Conservation (phyloP, 2,888 invertebrate species). For the Cryptophagus acutangulus region DNA sequence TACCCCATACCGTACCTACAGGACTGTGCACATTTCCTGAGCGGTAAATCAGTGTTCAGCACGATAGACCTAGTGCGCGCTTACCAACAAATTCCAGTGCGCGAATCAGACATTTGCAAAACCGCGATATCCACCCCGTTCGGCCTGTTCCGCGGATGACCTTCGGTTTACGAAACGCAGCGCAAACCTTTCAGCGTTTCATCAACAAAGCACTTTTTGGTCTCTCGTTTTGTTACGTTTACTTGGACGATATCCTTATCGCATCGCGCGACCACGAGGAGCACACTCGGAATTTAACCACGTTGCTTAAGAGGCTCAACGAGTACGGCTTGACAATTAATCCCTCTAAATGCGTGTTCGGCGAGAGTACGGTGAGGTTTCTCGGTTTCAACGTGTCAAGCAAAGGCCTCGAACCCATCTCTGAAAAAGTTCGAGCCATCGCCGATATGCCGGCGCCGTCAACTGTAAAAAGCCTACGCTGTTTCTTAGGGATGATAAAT, state of each 20-base stretch:
- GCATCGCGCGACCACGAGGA: conserved; percentile 21
- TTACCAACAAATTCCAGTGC: no score
- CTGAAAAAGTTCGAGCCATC: conserved; percentile 3
- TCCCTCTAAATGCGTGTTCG: conserved; percentile 19
- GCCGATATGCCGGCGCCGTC: not conserved
- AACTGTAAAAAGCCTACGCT: conserved; percentile 1
- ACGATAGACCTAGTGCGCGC: no score
- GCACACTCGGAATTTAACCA: conserved; percentile 21
- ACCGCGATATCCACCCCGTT: no score
- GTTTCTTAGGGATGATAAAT: conserved; percentile 7
- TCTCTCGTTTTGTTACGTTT: no score
- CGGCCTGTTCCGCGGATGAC: no score
- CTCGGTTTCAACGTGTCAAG: conserved; percentile 1
- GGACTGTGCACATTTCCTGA: no score
- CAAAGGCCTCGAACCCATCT: conserved; percentile 7
- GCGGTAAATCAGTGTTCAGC: no score
- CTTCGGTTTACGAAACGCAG: no score
- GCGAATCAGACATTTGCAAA: no score
- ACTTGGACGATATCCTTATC: conserved; percentile 32
- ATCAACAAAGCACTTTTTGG: no score
- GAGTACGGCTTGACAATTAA: conserved; percentile 27
- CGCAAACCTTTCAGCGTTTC: no score
- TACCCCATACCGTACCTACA: no score
- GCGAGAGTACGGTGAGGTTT: not conserved
- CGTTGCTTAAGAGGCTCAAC: conserved; percentile 24